Evolutionary conservation across 2,797 vertebrate species (phyloP).

Genomic region (Prionace glauca): DNA sequence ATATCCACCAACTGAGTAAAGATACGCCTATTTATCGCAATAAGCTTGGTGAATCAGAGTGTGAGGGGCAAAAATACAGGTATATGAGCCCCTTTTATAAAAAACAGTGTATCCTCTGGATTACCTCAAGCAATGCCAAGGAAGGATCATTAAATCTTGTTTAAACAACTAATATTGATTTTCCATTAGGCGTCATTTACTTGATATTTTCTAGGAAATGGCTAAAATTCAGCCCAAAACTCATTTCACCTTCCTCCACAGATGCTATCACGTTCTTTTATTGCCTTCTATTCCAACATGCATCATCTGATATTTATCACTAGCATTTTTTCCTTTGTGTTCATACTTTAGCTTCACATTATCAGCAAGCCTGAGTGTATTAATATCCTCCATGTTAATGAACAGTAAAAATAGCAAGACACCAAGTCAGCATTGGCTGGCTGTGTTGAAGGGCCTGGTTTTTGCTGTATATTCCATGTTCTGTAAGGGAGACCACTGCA

Average conservation of each 20-base stretch:
- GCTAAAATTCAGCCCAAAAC: not conserved
- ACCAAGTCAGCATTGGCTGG: not conserved
- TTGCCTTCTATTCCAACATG: not conserved
- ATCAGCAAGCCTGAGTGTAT: not conserved
- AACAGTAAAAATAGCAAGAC: not conserved
- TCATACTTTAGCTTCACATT: not conserved
- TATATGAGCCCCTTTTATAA: not conserved
- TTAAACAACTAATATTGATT: not conserved
- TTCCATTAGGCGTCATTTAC: not conserved
- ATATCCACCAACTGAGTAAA: not conserved
- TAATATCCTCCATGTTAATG: not conserved
- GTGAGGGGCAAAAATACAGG: not conserved
- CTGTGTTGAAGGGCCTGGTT: too few relatives aligned
- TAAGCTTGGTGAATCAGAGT: not conserved
- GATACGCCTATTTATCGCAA: not conserved
- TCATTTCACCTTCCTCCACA: not conserved
- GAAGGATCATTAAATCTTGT: not conserved
- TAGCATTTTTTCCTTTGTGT: not conserved
- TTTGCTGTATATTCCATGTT: too few relatives aligned
- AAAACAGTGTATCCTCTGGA: not conserved
- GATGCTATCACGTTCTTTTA: not conserved
- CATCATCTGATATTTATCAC: not conserved
- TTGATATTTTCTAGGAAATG: not conserved
- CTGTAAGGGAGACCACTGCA: not conserved
- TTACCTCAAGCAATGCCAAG: not conserved